Conservation (phyloP, 2,113 vertebrate species). For the Physeter macrocephalus region DNA sequence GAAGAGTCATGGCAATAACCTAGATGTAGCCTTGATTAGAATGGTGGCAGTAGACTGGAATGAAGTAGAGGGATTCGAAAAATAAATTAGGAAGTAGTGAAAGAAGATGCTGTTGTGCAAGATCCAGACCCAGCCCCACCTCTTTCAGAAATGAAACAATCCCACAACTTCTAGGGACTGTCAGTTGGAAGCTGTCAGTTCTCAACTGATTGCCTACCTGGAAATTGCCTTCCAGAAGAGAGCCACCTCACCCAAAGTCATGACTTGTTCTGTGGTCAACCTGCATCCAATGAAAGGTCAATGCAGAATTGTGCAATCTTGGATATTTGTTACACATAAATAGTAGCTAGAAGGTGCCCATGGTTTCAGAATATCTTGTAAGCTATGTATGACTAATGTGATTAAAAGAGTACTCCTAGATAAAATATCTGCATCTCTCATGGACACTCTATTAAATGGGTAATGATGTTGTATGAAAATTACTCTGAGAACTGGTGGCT, state of each 20-base stretch:
- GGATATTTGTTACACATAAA: background rate
- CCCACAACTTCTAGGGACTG: background rate
- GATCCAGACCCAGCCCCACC: fast-evolving
- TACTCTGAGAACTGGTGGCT: background rate
- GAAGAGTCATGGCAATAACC: background rate
- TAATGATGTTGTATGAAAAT: background rate
- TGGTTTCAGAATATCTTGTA: background rate
- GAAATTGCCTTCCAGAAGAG: background rate
- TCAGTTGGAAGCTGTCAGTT: background rate
- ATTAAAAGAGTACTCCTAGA: background rate
- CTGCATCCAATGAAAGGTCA: background rate
- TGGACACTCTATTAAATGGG: background rate
- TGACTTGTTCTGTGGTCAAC: no score
- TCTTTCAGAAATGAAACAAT: background rate
- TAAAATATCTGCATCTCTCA: background rate
- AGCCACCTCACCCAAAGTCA: background rate
- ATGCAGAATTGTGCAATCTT: background rate
- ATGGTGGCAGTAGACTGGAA: background rate
- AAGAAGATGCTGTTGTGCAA: background rate
- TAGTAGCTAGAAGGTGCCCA: background rate
- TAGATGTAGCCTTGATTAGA: background rate
- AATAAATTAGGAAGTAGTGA: background rate
- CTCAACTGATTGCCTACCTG: background rate
- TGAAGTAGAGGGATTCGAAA: background rate
- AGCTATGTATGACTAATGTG: background rate